These are phyloP conservation scores for Ginglymostoma cirratum DNA, from an alignment of 2,113 vertebrate genomes.

Conservation along the genomic window DNA sequence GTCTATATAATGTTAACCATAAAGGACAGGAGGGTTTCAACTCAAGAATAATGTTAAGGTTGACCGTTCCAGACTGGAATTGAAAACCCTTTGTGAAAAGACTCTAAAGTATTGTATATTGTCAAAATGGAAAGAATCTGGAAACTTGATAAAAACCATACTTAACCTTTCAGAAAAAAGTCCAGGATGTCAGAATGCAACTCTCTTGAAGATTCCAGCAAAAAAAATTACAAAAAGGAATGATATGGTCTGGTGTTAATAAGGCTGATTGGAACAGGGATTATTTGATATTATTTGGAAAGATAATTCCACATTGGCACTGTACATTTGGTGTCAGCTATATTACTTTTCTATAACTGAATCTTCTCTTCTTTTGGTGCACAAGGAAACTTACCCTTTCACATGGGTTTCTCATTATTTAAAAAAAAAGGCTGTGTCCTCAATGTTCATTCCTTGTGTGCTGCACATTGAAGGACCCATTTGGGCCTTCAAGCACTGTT, in stretches of 20 bases:
- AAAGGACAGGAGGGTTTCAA: background rate
- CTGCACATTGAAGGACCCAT: background rate
- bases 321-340: background rate
- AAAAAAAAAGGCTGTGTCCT: background rate
- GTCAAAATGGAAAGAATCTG: background rate
- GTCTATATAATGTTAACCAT: conserved; percentile 48
- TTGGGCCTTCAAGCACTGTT: background rate
- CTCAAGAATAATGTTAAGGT: background rate
- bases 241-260: background rate
- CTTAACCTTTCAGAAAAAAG: background rate
- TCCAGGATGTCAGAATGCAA: background rate
- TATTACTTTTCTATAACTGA: background rate
- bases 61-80: background rate
- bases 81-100: background rate
- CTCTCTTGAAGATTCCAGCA: background rate
- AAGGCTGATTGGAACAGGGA: background rate
- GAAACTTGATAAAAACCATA: background rate
- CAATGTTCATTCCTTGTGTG: background rate
- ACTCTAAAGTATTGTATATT: background rate
- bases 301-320: background rate
- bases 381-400: background rate
- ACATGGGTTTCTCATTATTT: background rate
- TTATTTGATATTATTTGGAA: background rate
- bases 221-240: background rate
- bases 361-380: background rate